Percentiles rank a stretch among this genome's conserved stretches.
These are phyloP conservation scores for Neosilurus mollespiculum DNA, from an alignment of 2,797 vertebrate genomes.

Conservation along the genomic window DNA sequence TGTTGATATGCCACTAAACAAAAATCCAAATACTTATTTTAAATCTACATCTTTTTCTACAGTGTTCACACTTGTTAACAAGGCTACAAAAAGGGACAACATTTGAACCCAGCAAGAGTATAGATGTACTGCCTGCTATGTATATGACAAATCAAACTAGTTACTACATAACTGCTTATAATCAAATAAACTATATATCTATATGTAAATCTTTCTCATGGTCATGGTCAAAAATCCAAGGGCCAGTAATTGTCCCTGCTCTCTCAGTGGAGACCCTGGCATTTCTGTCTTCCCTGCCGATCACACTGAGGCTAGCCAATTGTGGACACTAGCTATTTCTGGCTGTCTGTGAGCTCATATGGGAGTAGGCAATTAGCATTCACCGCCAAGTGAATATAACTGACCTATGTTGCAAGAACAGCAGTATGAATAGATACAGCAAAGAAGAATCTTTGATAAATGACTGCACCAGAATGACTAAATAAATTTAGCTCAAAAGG, in stretches of 20 bases:
- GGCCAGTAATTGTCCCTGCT: constrained; percentile 14
- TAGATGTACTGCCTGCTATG: background rate
- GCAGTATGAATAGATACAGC: background rate
- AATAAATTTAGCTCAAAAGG: background rate
- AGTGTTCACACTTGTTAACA: background rate
- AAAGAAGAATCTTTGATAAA: background rate
- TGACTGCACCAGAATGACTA: background rate
- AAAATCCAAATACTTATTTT: background rate
- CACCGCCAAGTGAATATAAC: background rate
- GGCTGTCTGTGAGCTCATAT: background rate
- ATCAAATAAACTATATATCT: background rate
- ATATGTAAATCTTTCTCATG: background rate
- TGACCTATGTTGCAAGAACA: constrained; percentile 4
- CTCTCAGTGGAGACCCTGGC: background rate
- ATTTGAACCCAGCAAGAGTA: background rate
- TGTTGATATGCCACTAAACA: background rate
- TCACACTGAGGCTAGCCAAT: background rate
- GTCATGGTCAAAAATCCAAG: background rate
- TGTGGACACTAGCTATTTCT: constrained; percentile 1
- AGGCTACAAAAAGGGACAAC: background rate
- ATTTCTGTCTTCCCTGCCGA: background rate
- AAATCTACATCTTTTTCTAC: background rate
- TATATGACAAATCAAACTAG: background rate
- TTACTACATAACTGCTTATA: background rate
- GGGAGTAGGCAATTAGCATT: constrained; percentile 9